phyloP scores from a whole-genome alignment of 2,888 invertebrate genomes.

The Spicauda simplicius region DNA sequence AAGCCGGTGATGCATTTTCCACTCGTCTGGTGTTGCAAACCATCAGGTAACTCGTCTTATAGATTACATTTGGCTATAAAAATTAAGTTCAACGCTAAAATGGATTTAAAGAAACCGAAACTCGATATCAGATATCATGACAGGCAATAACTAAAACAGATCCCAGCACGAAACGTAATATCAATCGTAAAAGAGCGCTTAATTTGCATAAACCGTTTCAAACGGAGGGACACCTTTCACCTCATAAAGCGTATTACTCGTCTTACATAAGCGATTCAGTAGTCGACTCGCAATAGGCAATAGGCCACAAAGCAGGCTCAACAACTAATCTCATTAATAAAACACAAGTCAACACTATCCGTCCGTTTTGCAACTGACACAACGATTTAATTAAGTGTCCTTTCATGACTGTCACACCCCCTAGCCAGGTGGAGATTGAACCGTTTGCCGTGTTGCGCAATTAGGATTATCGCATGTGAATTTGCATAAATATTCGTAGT shows the following conservation, averaged over 20 bases:
- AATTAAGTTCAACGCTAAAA: too few relatives aligned
- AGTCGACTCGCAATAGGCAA: constrained; percentile 12
- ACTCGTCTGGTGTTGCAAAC: too few relatives aligned
- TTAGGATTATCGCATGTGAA: constrained; percentile 45
- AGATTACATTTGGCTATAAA: too few relatives aligned
- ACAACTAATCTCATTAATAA: constrained; percentile 63
- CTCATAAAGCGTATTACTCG: constrained; percentile 39
- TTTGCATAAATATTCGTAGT: constrained; percentile 6
- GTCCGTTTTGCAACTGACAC: constrained; percentile 62
- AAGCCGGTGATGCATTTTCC: too few relatives aligned
- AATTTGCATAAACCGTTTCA: constrained; percentile 37
- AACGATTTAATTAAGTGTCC: constrained; percentile 62
- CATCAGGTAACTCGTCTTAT: too few relatives aligned
- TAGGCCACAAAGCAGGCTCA: constrained; percentile 51
- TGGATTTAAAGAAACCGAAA: background rate
- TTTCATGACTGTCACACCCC: constrained; percentile 59
- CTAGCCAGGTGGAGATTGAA: constrained; percentile 49
- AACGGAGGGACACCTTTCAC: constrained; percentile 45
- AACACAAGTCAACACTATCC: constrained; percentile 52
- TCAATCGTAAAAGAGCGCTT: constrained; percentile 6
- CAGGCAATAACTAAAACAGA: background rate
- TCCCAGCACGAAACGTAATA: background rate
- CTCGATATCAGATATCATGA: background rate
- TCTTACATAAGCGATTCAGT: constrained; percentile 36
- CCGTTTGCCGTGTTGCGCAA: constrained; percentile 57